Evolutionary conservation across 2,888 invertebrate species (phyloP), one percentile per base, ranked within the genome.

Genomic region (Microctonus aethiopoides): DNA sequence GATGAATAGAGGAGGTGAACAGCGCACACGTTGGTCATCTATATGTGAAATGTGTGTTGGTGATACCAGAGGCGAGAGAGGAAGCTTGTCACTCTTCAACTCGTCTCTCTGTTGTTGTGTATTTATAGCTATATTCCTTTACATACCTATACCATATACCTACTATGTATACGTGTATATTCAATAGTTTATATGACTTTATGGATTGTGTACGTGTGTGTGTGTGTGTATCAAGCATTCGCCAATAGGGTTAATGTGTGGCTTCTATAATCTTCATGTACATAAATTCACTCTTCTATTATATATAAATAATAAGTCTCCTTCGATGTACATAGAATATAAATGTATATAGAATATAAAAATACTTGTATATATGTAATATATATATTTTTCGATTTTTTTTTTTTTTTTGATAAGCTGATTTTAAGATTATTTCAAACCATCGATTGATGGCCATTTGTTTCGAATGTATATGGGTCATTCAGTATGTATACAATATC

Each of bases 1-100:
- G 46, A 16, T 46, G 16, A 16, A 46, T 16, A 46, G 16, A 16
- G 16, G 46, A 46, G 46, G 46, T 4, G n/a, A n/a, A 20, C 80
- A n/a, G 79, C 76, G 71, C 62, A 71, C 51, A 68, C 67, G 70
- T 68, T 79, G 77, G 72, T 72, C 79, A 76, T 77, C 77, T 68
- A 51, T 61, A 46, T 46, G 60, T 59, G n/a, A 24, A 39, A 68
- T 62, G 32, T 41, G 69, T 57, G 16, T 46, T 46, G 16, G n/a
- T 20, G 46, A 16, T 46, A 62, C 67, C 62, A 69, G 72, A 32
- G 70, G 69, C 70, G 46, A 62, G n/a, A 52, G 62, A 56, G 73
- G 72, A 66, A 67, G 74, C 74, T 74, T 74, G 76, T 76, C 74
- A 76, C 76, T 74, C 74, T 73, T 72, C 68, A 76, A 74, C 73